Base-by-base conservation (phyloP, 2,888 invertebrate genomes). In the Napeogenes sylphis region DNA sequence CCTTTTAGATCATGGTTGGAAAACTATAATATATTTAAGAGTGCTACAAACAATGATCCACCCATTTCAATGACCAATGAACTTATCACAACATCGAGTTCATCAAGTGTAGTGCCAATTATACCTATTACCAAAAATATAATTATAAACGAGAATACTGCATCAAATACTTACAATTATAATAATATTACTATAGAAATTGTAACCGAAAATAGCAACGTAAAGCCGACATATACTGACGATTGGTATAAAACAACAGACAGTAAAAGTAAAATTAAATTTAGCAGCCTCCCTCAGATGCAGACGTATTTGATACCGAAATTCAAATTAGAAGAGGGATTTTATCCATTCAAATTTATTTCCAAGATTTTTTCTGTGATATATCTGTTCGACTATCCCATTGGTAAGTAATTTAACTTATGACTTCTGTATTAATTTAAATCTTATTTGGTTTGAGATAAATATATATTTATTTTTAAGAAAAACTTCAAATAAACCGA, bases 361-460 rank as follows among this genome's bases (percentile, higher is more conserved):
- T 92, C 94, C 12, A 80, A 85, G 65, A 91, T 94, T 78, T 91
- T 94, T 76, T 91, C 91, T 70, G 81, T 92, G 75, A 90, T 94
- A 75, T 92, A 94, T 80, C 93, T 94, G 4, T 90, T 92, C 74
- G 92, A 93, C 70, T 92, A 94, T 82, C 93, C 94, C 65, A 80
- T 91, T 62, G 94, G 94, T 94, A 83, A 92, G 89, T 82, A 56
- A 45, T 30, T 61, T 63, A 60, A 58, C 62, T 64, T 60, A 59
- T 54, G 60, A 42, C 4, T 10, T 46, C 10, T 45, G 45, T 46
- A 42, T 42, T 42, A 42, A 42, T 42, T 42, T 42, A 3, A 10
- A 10, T 10, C 12, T 42, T 42, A 10, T 42, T 42, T 42, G 10
- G 2, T 10, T 42, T 6, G 12, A 10, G 38, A 38, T 6, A 6